Evolutionary conservation across 2,113 vertebrate genomes (phyloP).

Genomic region (Cairina moschata): DNA sequence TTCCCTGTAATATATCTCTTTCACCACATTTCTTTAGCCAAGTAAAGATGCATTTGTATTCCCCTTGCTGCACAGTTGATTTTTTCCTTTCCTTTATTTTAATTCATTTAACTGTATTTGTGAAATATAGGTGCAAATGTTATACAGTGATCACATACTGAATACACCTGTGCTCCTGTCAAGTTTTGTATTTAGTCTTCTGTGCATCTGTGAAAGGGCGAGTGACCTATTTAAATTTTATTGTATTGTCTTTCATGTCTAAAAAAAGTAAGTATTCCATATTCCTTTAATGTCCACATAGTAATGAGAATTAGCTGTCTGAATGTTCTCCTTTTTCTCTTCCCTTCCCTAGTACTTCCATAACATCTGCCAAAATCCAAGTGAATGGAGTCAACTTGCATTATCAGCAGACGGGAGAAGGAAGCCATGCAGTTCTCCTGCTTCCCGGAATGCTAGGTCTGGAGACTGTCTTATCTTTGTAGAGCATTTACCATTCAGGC

Average conservation of each 20-base stretch:
- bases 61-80: background rate
- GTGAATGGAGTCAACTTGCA: constrained; percentile 88
- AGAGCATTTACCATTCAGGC: background rate
- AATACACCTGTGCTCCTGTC: background rate
- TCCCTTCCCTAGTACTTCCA: constrained; percentile 73
- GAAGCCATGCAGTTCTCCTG: constrained; percentile 85
- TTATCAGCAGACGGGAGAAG: constrained; percentile 84
- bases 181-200: background rate
- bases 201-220: background rate
- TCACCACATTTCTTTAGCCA: background rate
- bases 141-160: background rate
- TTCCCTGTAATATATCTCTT: background rate
- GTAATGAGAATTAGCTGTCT: background rate
- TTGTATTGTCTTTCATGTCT: too few species aligned
- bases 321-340: constrained; percentile 31
- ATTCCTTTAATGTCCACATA: background rate
- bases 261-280: background rate
- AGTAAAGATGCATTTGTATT: background rate
- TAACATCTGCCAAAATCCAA: constrained; percentile 75
- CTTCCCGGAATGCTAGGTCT: constrained; percentile 91
- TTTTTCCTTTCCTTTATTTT: background rate
- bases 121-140: background rate
- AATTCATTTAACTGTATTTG: background rate
- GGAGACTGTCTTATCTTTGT: constrained; percentile 16
- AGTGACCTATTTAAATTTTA: background rate